These are phyloP conservation scores for Schizotus pectinicornis DNA, from an alignment of 2,888 invertebrate genomes.

Conservation along the genomic window DNA sequence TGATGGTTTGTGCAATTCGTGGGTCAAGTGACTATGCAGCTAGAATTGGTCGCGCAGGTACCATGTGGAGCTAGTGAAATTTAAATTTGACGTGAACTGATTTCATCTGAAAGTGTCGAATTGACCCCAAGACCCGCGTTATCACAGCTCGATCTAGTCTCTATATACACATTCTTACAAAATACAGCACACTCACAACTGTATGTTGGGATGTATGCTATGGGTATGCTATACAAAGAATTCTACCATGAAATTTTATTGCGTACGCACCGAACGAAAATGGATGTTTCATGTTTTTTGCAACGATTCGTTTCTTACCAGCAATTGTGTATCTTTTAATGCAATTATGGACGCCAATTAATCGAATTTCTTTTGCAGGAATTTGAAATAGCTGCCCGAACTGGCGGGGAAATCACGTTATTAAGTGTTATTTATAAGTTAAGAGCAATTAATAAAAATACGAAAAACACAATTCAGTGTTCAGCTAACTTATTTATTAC, in stretches of 20 bases:
- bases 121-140: conserved; percentile 26
- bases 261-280: conserved; percentile 40
- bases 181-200: conserved; percentile 37
- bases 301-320: conserved; percentile 36
- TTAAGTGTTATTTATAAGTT: conserved; percentile 4
- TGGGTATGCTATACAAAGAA: conserved; percentile 32
- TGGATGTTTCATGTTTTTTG: conserved; percentile 40
- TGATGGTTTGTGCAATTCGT: too few species aligned
- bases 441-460: neutral
- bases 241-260: conserved; percentile 45
- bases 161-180: conserved; percentile 37
- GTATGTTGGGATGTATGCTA: conserved; percentile 17
- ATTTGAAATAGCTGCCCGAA: conserved; percentile 25
- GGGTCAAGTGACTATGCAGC: too few species aligned
- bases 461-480: neutral
- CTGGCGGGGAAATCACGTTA: conserved; percentile 11
- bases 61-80: too few species aligned
- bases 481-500: neutral
- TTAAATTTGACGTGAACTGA: conserved; percentile 19
- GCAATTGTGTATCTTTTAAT: conserved; percentile 41
- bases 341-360: conserved; percentile 41
- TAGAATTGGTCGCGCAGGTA: too few species aligned
- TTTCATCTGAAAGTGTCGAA: conserved; percentile 30
- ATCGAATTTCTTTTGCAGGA: conserved; percentile 38
- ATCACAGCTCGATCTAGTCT: conserved; percentile 29